Percentiles rank a stretch among this genome's conserved stretches.
Conservation (phyloP, 2,797 vertebrate species). For the Enoplosus armatus region DNA sequence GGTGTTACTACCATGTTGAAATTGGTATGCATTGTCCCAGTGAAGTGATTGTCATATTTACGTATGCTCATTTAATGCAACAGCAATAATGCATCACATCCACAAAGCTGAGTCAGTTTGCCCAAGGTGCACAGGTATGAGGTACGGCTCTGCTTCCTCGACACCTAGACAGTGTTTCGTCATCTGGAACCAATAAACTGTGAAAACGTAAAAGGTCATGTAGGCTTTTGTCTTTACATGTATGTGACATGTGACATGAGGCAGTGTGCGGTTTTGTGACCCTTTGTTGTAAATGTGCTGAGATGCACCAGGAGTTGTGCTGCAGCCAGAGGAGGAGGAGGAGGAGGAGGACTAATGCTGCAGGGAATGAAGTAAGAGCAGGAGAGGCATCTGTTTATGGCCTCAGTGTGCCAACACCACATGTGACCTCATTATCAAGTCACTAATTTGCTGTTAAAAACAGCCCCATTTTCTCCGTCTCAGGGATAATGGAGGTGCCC, state of each 20-base stretch:
- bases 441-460: conserved; percentile 87
- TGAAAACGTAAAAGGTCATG: background rate
- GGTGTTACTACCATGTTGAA: conserved; percentile 1
- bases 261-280: background rate
- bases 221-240: background rate
- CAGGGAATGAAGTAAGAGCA: conserved; percentile 57
- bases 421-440: conserved; percentile 84
- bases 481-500: conserved; percentile 78
- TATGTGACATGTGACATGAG: background rate
- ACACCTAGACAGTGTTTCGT: background rate
- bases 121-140: background rate
- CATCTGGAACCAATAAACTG: background rate
- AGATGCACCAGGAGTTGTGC: conserved; percentile 25
- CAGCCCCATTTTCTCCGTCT: conserved; percentile 78
- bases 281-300: conserved; percentile 37
- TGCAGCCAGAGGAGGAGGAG: conserved; percentile 47
- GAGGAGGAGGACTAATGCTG: conserved; percentile 58
- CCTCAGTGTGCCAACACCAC: conserved; percentile 74
- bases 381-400: conserved; percentile 74
- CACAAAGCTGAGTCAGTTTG: background rate
- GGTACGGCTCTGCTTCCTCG: background rate
- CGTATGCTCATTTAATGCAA: background rate
- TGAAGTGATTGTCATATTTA: background rate
- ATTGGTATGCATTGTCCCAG: background rate
- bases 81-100: background rate